Conservation (phyloP, 2,113 vertebrate species). For the Actinemys pallida region DNA sequence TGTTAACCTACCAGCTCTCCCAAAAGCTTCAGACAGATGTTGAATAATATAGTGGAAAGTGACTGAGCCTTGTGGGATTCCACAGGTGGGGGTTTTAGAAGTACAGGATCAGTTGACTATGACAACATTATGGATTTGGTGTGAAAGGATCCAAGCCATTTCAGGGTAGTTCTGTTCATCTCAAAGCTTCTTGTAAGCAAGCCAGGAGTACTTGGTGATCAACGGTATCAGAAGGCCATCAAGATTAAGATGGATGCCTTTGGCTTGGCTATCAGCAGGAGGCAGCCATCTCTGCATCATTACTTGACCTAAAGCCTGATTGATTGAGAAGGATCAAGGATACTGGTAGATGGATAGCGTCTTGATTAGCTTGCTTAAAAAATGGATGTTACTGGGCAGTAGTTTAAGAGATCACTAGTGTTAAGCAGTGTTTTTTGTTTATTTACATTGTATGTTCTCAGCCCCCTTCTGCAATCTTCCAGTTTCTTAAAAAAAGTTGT, state of each 20-base stretch:
- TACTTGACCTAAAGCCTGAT: conserved; percentile 21
- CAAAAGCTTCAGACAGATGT: not conserved
- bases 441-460: too few species aligned
- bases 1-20: not conserved
- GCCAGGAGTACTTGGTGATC: not conserved
- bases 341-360: not conserved
- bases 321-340: not conserved
- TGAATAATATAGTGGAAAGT: not conserved
- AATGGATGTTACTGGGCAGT: not conserved
- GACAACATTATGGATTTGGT: not conserved
- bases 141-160: not conserved
- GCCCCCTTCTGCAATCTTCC: too few species aligned
- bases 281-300: not conserved
- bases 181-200: not conserved
- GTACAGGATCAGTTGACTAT: not conserved
- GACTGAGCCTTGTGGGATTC: not conserved
- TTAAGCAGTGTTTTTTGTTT: too few species aligned
- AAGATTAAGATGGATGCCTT: not conserved
- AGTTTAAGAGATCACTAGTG: too few species aligned
- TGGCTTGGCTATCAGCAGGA: not conserved
- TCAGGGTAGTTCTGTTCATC: not conserved
- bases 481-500: too few species aligned
- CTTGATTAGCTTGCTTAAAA: conserved; percentile 9
- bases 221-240: not conserved
- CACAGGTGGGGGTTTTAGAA: not conserved